phyloP scores from a whole-genome alignment of 92 coral and sea anemone species.

The Epizoanthus illoricatus region DNA sequence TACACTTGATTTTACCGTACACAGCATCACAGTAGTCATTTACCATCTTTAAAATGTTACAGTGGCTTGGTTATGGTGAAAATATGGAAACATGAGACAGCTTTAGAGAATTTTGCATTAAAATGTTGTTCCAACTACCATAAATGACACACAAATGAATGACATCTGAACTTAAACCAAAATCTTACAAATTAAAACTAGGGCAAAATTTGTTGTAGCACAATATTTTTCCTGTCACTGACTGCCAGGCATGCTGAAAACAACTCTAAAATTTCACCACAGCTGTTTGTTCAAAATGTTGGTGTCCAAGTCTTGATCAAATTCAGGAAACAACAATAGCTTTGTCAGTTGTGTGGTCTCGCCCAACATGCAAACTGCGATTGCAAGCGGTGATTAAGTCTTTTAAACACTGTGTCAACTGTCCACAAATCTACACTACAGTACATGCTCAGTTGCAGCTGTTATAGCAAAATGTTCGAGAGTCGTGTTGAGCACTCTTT shows the following conservation, averaged over 20 bases:
- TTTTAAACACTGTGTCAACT: neutral
- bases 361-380: neutral
- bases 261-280: neutral
- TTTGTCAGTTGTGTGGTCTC: constrained; percentile 11
- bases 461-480: neutral
- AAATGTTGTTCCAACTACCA: neutral
- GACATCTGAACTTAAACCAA: neutral
- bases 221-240: neutral
- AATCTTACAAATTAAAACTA: neutral
- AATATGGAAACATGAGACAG: neutral
- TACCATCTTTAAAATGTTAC: neutral
- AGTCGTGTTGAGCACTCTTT: neutral
- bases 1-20: too few species aligned
- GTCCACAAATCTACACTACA: neutral
- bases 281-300: neutral
- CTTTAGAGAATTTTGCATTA: neutral
- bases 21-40: neutral
- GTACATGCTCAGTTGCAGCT: neutral
- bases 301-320: neutral
- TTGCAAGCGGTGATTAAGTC: neutral
- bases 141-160: neutral
- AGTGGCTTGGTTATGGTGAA: neutral
- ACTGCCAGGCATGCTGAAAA: constrained; percentile 10
- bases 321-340: neutral
- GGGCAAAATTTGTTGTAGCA: neutral